phyloP scores from a whole-genome alignment of 2,888 invertebrate species.

The Chalcis sispes region DNA sequence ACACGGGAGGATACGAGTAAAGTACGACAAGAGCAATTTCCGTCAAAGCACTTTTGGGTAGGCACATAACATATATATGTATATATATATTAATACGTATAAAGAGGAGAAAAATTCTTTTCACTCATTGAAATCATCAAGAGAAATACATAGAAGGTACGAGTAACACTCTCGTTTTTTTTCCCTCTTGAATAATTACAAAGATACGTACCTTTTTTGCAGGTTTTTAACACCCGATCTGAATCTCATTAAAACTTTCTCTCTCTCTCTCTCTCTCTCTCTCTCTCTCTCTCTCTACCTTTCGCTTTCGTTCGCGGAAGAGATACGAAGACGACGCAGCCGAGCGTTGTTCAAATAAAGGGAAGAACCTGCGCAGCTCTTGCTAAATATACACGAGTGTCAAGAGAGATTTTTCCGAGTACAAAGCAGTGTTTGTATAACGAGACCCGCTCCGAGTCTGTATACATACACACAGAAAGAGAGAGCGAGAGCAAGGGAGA shows the following conservation, averaged over 20 bases:
- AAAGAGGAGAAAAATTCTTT: no score
- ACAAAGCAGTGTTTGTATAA: conserved; percentile 20
- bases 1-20: no score
- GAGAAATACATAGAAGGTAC: background rate
- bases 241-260: conserved; percentile 42
- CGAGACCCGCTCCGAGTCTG: background rate
- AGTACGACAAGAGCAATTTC: no score
- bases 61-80: no score
- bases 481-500: background rate
- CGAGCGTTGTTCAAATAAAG: conserved; percentile 17
- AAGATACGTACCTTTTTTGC: conserved; percentile 7
- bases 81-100: no score
- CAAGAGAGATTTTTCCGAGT: background rate
- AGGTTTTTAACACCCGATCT: conserved; percentile 47
- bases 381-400: background rate
- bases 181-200: conserved; percentile 30
- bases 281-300: background rate
- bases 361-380: background rate
- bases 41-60: no score
- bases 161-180: background rate
- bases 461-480: background rate
- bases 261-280: background rate
- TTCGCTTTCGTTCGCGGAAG: background rate
- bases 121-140: no score
- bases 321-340: no score